phyloP scores from a whole-genome alignment of 2,113 vertebrate genomes.

The Hyperopisus bebe region DNA sequence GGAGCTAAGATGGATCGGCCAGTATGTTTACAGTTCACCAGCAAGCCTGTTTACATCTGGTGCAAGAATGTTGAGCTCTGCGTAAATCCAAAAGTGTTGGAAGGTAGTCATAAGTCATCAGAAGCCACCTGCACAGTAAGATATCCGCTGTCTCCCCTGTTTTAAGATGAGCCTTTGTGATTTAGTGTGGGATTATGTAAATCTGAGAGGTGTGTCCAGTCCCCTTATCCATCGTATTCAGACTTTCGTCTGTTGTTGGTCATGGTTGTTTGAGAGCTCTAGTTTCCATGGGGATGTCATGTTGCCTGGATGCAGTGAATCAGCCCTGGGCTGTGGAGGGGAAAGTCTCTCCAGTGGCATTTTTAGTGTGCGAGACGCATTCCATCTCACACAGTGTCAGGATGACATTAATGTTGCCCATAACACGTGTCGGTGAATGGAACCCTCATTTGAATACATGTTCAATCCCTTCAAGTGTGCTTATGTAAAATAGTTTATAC shows the following conservation, averaged over 20 bases:
- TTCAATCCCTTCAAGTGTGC: conserved; percentile 1
- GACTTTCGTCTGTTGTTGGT: background rate
- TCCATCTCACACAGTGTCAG: background rate
- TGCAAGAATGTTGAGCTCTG: background rate
- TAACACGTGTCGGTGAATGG: background rate
- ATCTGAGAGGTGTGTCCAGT: background rate
- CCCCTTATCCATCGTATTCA: background rate
- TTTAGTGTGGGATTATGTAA: background rate
- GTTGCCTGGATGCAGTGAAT: background rate
- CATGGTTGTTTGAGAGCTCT: background rate
- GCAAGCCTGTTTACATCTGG: background rate
- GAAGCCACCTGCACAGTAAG: background rate
- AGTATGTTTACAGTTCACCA: background rate
- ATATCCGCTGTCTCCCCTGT: background rate
- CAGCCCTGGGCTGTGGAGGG: background rate
- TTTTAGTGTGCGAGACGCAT: background rate
- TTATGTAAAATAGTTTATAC: conserved; percentile 8
- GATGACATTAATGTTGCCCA: background rate
- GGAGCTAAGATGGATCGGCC: background rate
- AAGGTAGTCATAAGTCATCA: background rate
- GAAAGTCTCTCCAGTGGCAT: background rate
- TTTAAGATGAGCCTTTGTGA: background rate
- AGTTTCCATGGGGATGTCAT: background rate
- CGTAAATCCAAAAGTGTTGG: background rate
- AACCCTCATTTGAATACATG: background rate